These are phyloP conservation scores for Meandrina meandrites DNA, from an alignment of 92 coral and sea anemone genomes.

Conservation along the genomic window DNA sequence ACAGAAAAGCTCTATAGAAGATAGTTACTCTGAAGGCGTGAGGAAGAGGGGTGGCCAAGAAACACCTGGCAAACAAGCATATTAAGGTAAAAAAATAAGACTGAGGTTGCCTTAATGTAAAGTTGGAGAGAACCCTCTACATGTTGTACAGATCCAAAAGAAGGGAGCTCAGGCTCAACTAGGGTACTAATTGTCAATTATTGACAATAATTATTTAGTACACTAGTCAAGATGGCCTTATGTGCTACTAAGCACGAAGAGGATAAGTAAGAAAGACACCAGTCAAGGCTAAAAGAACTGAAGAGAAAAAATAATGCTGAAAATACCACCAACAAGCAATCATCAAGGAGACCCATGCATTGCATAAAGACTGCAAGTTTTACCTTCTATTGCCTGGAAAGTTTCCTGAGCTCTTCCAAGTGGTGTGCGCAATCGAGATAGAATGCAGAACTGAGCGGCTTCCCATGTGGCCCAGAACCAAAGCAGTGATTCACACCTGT, in stretches of 20 bases:
- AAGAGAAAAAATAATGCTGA: background rate
- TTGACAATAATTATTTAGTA: too few species aligned
- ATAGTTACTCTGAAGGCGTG: background rate
- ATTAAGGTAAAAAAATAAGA: background rate
- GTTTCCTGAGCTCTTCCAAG: conserved; percentile 98
- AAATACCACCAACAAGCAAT: background rate
- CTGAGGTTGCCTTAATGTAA: background rate
- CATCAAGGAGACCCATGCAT: background rate
- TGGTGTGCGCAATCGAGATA: conserved; percentile 93
- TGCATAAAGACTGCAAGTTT: background rate
- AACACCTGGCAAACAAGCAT: background rate
- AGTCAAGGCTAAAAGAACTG: background rate
- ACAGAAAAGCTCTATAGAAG: too few species aligned
- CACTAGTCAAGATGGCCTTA: too few species aligned
- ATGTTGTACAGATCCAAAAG: too few species aligned
- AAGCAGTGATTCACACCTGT: conserved; percentile 81
- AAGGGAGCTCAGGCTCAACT: too few species aligned
- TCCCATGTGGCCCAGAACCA: conserved; percentile 99
- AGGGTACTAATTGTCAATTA: too few species aligned
- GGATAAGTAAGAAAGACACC: too few species aligned
- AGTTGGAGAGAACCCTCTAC: too few species aligned
- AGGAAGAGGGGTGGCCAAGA: background rate
- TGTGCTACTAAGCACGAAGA: too few species aligned
- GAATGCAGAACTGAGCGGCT: conserved; percentile 96
- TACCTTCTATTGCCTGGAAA: conserved; percentile 95